phyloP scores from a whole-genome alignment of 2,797 vertebrate genomes.

The Carapus acus region DNA sequence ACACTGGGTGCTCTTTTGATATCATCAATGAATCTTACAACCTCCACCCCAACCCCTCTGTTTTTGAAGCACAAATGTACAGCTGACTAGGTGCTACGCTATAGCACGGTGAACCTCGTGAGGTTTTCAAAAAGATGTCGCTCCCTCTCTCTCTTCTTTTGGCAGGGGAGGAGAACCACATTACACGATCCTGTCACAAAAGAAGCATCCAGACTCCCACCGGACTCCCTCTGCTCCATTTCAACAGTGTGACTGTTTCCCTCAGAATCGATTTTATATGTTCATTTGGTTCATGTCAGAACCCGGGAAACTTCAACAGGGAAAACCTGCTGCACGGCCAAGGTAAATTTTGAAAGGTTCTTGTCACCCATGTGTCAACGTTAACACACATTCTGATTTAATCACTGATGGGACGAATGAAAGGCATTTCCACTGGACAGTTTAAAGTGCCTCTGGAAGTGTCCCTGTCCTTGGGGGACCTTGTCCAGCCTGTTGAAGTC shows the following conservation, averaged over 20 bases:
- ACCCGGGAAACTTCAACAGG: constrained; percentile 14
- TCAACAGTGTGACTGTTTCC: constrained; percentile 43
- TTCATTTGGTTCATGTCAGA: constrained; percentile 39
- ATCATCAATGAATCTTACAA: constrained; percentile 50
- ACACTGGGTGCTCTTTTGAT: constrained; percentile 60
- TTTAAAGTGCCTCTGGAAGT: constrained; percentile 34
- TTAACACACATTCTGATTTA: constrained; percentile 24
- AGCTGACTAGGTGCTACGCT: constrained; percentile 30
- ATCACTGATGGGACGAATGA: constrained; percentile 31
- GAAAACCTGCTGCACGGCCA: constrained; percentile 31
- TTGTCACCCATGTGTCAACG: constrained; percentile 35
- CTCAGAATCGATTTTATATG: constrained; percentile 45
- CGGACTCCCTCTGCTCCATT: constrained; percentile 38
- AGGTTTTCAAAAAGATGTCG: constrained; percentile 31
- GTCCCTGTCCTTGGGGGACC: constrained; percentile 24
- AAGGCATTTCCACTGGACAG: constrained; percentile 37
- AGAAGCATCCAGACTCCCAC: constrained; percentile 41
- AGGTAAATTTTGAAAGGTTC: constrained; percentile 31
- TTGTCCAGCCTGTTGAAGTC: constrained; percentile 13
- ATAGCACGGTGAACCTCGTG: constrained; percentile 7
- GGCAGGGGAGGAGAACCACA: constrained; percentile 44
- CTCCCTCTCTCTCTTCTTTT: constrained; percentile 14
- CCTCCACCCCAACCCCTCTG: neutral
- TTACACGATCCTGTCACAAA: constrained; percentile 39
- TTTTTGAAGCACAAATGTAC: constrained; percentile 42